Percentiles rank a stretch among this genome's conserved stretches.
Conservation (phyloP, 2,113 vertebrate genomes). For the Mohoua ochrocephala region DNA sequence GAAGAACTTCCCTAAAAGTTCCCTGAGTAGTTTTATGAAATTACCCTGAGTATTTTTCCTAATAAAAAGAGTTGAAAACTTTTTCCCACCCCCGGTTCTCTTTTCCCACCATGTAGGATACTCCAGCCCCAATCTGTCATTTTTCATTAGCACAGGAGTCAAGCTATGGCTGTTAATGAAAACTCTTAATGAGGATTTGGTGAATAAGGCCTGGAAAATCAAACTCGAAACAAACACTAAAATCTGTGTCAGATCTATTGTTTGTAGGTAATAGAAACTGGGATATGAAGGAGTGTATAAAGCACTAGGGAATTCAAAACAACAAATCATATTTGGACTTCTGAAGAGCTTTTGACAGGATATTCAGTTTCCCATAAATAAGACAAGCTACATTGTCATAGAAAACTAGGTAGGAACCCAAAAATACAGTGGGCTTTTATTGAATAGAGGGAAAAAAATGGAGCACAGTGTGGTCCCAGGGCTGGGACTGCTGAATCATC, state of each 20-base stretch:
- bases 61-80: background rate
- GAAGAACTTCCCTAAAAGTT: background rate
- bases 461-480: background rate
- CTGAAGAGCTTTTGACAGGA: background rate
- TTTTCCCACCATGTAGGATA: background rate
- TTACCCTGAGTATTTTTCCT: background rate
- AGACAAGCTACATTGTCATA: background rate
- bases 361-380: background rate
- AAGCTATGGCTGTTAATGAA: background rate
- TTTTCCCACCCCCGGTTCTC: background rate
- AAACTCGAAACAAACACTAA: background rate
- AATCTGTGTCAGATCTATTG: background rate
- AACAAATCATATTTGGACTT: background rate
- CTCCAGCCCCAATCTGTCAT: constrained; percentile 4
- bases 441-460: background rate
- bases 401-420: background rate
- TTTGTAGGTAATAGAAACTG: background rate
- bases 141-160: constrained; percentile 23
- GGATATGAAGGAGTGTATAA: background rate
- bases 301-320: background rate
- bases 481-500: background rate
- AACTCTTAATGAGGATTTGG: background rate
- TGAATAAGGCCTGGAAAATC: background rate
- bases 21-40: background rate
- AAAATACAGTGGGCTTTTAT: background rate